Evolutionary conservation across 2,888 invertebrate genomes (phyloP).

Genomic region (Troides aeacus): DNA sequence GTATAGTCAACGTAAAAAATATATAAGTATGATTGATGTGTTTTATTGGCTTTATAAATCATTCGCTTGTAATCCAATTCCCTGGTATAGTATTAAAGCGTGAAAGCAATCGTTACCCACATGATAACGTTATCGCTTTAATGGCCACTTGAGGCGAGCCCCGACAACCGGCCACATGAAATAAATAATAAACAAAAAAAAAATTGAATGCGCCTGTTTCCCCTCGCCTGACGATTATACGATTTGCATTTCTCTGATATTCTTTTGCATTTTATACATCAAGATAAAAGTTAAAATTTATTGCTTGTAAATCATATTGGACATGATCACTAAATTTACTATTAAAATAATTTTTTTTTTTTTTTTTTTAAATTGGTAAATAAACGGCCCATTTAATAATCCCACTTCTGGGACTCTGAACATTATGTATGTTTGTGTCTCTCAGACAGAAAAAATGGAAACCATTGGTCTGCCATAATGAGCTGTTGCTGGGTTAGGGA

Average conservation of each 20-base stretch:
- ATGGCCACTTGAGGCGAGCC: conserved; percentile 61
- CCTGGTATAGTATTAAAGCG: conserved; percentile 41
- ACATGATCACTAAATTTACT: neutral
- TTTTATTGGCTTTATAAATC: conserved; percentile 23
- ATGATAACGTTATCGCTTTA: conserved; percentile 67
- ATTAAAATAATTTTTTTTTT: no score
- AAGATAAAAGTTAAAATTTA: conserved; percentile 8
- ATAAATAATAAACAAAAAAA: conserved; percentile 37
- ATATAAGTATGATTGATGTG: neutral
- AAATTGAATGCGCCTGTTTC: conserved; percentile 54
- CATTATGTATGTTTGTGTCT: no score
- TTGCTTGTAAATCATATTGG: neutral
- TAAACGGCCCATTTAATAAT: no score
- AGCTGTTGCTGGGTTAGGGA: no score
- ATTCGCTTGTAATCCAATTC: conserved; percentile 25
- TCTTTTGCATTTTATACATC: conserved; percentile 30
- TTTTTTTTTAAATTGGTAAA: no score
- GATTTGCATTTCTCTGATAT: conserved; percentile 60
- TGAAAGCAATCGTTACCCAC: conserved; percentile 61
- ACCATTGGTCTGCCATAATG: no score
- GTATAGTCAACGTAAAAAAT: no score
- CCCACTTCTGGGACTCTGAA: no score
- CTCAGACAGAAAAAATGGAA: no score
- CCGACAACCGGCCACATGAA: conserved; percentile 44
- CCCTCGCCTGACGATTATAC: conserved; percentile 59